A percentile compares a stretch with the other conserved stretches of the same genome.
Conservation (phyloP, 2,888 invertebrate genomes). For the Pseudeuparius sepicola region DNA sequence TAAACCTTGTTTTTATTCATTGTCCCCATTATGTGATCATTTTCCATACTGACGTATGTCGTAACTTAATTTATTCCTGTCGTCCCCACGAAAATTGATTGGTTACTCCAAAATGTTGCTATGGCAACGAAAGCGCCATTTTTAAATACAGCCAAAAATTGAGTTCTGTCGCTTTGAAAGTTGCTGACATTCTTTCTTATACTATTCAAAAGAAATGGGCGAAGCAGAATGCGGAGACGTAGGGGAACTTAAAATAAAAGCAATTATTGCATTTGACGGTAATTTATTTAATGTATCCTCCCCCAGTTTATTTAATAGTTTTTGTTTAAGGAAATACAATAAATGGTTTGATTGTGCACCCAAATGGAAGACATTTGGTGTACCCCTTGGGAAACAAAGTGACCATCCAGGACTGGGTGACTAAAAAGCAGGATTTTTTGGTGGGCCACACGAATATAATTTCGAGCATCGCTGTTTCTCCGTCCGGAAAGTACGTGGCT, state of each 20-base stretch:
- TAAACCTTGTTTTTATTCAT: too few relatives aligned
- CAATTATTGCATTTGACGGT: conserved; percentile 79
- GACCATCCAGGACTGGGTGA: conserved; percentile 56
- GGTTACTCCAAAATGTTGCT: too few relatives aligned
- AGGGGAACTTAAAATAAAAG: conserved; percentile 52
- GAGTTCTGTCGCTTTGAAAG: too few relatives aligned
- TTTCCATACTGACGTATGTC: too few relatives aligned
- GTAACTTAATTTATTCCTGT: too few relatives aligned
- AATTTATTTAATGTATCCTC: conserved; percentile 22
- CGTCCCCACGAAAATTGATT: too few relatives aligned
- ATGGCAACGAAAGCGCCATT: too few relatives aligned
- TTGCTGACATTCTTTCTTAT: too few relatives aligned
- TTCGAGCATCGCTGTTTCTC: conserved; percentile 67
- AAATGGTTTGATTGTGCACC: conserved; percentile 60
- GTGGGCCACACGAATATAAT: conserved; percentile 73
- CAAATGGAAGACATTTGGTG: conserved; percentile 57
- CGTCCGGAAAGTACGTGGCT: conserved; percentile 66
- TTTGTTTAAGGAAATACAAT: conserved; percentile 36
- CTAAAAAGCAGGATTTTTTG: conserved; percentile 64
- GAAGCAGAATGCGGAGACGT: conserved; percentile 41
- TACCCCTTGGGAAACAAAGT: conserved; percentile 75
- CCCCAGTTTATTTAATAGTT: conserved; percentile 15
- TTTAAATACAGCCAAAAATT: too few relatives aligned
- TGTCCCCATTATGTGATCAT: too few relatives aligned
- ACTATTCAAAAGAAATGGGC: too few relatives aligned